Percentiles rank a stretch among this genome's conserved stretches.
These are phyloP conservation scores for Turritopsis dohrnii DNA, from an alignment of 30 jellyfish, hydroid and myxozoan genomes.

Conservation along the genomic window DNA sequence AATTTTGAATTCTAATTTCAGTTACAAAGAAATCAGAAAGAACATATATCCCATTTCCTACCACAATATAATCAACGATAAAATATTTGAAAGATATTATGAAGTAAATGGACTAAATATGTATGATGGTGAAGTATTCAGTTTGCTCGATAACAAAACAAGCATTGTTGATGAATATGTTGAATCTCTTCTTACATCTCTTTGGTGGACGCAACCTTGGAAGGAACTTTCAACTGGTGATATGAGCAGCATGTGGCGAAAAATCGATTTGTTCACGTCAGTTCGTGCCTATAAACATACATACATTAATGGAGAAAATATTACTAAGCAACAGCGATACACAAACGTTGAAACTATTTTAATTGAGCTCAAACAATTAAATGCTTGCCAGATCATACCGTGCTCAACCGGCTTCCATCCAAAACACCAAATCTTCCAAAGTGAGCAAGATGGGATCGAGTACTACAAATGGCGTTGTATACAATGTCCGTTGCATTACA, in stretches of 20 bases:
- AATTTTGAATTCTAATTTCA: slow-evolving; percentile 1
- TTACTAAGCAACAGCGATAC: background rate
- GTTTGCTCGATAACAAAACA: background rate
- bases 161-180: background rate
- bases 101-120: background rate
- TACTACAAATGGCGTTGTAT: background rate
- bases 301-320: background rate
- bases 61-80: background rate
- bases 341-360: background rate
- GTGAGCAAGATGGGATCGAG: background rate
- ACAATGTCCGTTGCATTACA: background rate
- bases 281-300: background rate
- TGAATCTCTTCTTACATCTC: background rate
- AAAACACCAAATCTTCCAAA: background rate
- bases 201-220: slow-evolving; percentile 7
- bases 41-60: background rate
- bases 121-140: background rate
- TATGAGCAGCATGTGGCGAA: background rate
- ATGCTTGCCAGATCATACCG: background rate
- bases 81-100: background rate
- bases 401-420: background rate
- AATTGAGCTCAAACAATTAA: background rate
- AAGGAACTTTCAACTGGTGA: background rate
- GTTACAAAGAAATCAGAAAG: background rate
- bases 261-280: background rate